A percentile compares a stretch with the other conserved stretches of the same genome.
Evolutionary conservation across 2,888 invertebrate species (phyloP).

Genomic region (Pocota personata): DNA sequence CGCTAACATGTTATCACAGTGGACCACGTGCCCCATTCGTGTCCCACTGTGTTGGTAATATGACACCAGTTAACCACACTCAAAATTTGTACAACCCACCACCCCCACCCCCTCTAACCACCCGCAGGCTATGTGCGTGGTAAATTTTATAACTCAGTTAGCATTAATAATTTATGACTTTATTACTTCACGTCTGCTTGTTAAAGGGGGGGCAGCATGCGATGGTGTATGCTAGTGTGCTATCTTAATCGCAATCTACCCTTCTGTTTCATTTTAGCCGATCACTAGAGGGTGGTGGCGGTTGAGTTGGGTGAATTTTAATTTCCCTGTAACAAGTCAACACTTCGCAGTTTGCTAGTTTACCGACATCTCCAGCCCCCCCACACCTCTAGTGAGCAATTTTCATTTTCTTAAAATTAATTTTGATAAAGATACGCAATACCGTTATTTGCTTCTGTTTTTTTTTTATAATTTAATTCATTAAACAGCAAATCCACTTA

Average conservation of each 20-base stretch:
- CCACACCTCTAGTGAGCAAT: constrained; percentile 29
- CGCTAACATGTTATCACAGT: constrained; percentile 30
- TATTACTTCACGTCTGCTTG: constrained; percentile 50
- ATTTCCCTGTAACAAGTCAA: constrained; percentile 64
- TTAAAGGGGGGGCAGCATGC: constrained; percentile 71
- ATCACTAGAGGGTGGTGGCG: background rate
- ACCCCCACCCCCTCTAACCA: background rate
- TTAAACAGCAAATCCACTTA: constrained; percentile 66
- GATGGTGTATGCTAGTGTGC: background rate
- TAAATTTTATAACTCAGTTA: constrained; percentile 64
- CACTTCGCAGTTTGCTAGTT: constrained; percentile 34
- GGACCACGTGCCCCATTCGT: constrained; percentile 40
- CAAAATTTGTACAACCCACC: constrained; percentile 18
- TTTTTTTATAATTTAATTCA: constrained; percentile 51
- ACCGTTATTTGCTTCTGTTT: constrained; percentile 29
- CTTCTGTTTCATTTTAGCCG: constrained; percentile 57
- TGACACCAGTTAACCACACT: constrained; percentile 45
- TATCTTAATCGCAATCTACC: constrained; percentile 72
- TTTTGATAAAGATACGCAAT: constrained; percentile 63
- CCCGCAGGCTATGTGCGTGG: constrained; percentile 24
- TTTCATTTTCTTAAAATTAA: constrained; percentile 72
- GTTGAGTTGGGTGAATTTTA: constrained; percentile 31
- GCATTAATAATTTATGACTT: constrained; percentile 68
- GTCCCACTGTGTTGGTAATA: constrained; percentile 12
- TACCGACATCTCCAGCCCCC: background rate